phyloP scores from a whole-genome alignment of 2,888 invertebrate genomes.

The Sphecodes monilicornis region DNA sequence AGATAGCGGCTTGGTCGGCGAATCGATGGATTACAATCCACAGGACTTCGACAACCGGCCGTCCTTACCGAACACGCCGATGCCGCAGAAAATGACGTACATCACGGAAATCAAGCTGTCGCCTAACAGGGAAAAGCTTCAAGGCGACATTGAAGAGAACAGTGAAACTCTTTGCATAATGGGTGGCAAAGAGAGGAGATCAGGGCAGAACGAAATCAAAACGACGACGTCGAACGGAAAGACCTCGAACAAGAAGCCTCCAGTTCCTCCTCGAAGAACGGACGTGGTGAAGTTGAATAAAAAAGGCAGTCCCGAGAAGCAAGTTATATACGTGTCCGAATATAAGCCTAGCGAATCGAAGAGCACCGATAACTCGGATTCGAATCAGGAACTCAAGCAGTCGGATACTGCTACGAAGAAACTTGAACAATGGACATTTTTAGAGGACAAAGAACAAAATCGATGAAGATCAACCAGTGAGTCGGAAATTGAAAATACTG shows the following conservation, averaged over 20 bases:
- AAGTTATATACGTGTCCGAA: slow-evolving; percentile 82
- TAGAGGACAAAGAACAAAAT: slow-evolving; percentile 78
- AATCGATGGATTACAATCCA: slow-evolving; percentile 76
- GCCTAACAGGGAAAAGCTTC: slow-evolving; percentile 76
- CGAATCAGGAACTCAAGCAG: slow-evolving; percentile 48
- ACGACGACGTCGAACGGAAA: slow-evolving; percentile 79
- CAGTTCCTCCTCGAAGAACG: slow-evolving; percentile 85
- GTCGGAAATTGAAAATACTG: slow-evolving; percentile 75
- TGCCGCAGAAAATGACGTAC: slow-evolving; percentile 86
- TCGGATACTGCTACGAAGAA: slow-evolving; percentile 70
- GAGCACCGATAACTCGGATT: slow-evolving; percentile 56
- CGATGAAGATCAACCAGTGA: slow-evolving; percentile 78
- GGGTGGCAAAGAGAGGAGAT: slow-evolving; percentile 64
- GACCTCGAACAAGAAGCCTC: slow-evolving; percentile 83
- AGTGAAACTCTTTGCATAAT: slow-evolving; percentile 68
- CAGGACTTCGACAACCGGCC: slow-evolving; percentile 78
- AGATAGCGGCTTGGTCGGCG: slow-evolving; percentile 79
- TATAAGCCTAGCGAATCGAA: slow-evolving; percentile 74
- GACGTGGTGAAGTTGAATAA: slow-evolving; percentile 81
- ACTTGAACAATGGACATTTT: slow-evolving; percentile 83
- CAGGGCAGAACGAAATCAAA: slow-evolving; percentile 67
- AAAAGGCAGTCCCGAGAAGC: slow-evolving; percentile 74
- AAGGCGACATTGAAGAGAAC: slow-evolving; percentile 54
- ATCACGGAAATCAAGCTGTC: slow-evolving; percentile 91
- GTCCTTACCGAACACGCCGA: slow-evolving; percentile 83